Conservation (phyloP, 1,140 invertebrate genomes). For the Phocides pigmalion region DNA sequence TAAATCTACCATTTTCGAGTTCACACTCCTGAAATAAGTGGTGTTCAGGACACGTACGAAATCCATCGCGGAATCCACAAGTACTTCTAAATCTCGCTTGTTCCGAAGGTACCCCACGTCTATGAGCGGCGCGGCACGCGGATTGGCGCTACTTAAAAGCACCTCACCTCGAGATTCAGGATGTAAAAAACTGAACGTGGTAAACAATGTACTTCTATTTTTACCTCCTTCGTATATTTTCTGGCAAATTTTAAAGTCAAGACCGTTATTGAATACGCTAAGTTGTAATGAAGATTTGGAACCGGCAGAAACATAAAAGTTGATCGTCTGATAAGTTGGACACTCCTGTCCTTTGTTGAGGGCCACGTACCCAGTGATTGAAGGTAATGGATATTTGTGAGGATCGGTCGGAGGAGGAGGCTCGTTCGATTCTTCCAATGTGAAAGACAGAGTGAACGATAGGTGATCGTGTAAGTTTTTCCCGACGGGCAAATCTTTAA, state of each 20-base stretch:
- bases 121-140: slow-evolving; percentile 33
- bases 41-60: slow-evolving; percentile 69
- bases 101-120: slow-evolving; percentile 34
- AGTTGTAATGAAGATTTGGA: slow-evolving; percentile 19
- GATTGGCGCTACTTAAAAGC: slow-evolving; percentile 35
- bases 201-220: slow-evolving; percentile 30
- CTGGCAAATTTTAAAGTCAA: slow-evolving; percentile 35
- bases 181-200: slow-evolving; percentile 30
- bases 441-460: neutral
- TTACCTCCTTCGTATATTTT: slow-evolving; percentile 28
- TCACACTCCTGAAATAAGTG: slow-evolving; percentile 83
- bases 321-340: slow-evolving; percentile 41
- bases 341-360: slow-evolving; percentile 30
- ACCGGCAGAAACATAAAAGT: slow-evolving; percentile 26
- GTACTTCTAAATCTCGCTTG: slow-evolving; percentile 34
- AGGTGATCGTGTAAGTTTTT: slow-evolving; percentile 85
- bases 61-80: slow-evolving; percentile 40
- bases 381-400: slow-evolving; percentile 18
- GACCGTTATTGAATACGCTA: slow-evolving; percentile 32
- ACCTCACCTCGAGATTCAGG: slow-evolving; percentile 45
- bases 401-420: neutral
- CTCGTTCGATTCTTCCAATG: slow-evolving; percentile 11
- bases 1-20: slow-evolving; percentile 38
- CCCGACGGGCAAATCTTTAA: slow-evolving; percentile 84
- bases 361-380: slow-evolving; percentile 41